phyloP scores from a whole-genome alignment of 2,888 invertebrate species.

The Lepetodrilus schrolli region DNA sequence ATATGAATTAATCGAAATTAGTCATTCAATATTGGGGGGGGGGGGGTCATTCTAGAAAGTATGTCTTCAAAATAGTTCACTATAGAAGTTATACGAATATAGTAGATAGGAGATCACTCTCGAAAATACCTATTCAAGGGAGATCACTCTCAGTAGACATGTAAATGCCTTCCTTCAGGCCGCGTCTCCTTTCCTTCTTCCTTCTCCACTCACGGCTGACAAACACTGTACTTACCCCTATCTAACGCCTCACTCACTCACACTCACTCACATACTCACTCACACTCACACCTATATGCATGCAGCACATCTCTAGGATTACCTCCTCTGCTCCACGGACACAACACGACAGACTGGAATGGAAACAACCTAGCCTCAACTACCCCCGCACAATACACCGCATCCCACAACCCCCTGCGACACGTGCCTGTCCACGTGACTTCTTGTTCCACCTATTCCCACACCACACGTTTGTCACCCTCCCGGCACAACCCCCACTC shows the following conservation, averaged over 20 bases:
- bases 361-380: neutral
- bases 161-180: neutral
- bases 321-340: neutral
- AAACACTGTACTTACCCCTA: too few species aligned
- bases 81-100: too few species aligned
- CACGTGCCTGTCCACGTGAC: constrained; percentile 22
- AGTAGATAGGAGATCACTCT: too few species aligned
- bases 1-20: neutral
- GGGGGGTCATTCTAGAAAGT: too few species aligned
- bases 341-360: constrained; percentile 12
- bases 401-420: constrained; percentile 20
- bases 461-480: neutral
- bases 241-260: too few species aligned
- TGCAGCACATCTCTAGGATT: neutral
- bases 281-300: neutral
- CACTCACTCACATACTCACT: neutral
- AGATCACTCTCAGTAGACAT: neutral
- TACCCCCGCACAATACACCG: constrained; percentile 3
- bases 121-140: neutral
- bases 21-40: neutral
- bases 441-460: constrained; percentile 10
- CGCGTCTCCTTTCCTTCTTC: too few species aligned
- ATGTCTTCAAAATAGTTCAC: too few species aligned
- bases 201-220: constrained; percentile 6
- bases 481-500: neutral